A percentile compares a stretch with the other conserved stretches of the same genome.
Conservation (phyloP, 2,888 invertebrate species). For the Meandrusa payeni region DNA sequence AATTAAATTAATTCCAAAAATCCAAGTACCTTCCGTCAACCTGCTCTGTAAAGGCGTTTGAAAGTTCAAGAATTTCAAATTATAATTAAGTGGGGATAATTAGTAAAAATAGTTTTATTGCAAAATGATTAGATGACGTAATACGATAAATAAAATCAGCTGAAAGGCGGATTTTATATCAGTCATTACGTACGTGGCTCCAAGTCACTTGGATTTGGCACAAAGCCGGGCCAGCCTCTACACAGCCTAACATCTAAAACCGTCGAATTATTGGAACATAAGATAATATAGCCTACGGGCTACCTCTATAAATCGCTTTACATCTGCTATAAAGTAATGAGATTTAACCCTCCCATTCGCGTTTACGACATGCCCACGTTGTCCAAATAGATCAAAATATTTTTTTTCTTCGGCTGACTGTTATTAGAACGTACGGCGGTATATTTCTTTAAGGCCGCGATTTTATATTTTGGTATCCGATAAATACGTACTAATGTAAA, state of each 20-base stretch:
- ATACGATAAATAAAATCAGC: background rate
- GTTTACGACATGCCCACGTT: constrained; percentile 62
- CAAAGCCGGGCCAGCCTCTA: constrained; percentile 16
- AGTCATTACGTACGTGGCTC: constrained; percentile 1
- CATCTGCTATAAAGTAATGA: constrained; percentile 77
- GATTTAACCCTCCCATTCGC: constrained; percentile 72
- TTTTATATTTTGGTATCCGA: background rate
- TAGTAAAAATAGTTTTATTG: too few relatives aligned
- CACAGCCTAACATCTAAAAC: constrained; percentile 33
- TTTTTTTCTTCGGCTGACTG: constrained; percentile 30
- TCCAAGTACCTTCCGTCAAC: too few relatives aligned
- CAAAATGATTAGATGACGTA: too few relatives aligned
- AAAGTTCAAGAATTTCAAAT: too few relatives aligned
- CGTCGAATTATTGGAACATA: constrained; percentile 71
- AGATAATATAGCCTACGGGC: constrained; percentile 65
- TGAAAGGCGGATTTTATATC: background rate
- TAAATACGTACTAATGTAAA: background rate
- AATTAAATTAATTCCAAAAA: too few relatives aligned
- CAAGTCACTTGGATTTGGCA: background rate
- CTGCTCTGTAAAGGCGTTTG: too few relatives aligned
- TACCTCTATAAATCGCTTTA: constrained; percentile 73
- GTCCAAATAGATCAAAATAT: constrained; percentile 62
- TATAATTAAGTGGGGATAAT: too few relatives aligned
- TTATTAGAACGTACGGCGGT: constrained; percentile 26
- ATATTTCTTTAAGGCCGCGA: background rate